Evolutionary conservation across 2,797 vertebrate species (phyloP).

Genomic region (Crocodylus rhombifer): DNA sequence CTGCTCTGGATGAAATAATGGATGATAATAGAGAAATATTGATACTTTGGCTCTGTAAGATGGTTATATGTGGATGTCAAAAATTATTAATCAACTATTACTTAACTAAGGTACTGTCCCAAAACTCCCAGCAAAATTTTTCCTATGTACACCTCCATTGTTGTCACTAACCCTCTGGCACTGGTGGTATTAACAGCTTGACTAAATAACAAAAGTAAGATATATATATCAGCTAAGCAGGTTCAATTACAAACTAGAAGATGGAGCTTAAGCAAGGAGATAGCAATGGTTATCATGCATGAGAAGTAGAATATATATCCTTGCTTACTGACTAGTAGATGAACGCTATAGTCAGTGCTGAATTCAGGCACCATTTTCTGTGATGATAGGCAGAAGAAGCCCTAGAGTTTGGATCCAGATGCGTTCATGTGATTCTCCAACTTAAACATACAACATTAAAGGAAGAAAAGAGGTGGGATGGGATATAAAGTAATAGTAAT

Average conservation of each 20-base stretch:
- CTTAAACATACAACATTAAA: too few species aligned
- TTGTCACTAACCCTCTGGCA: not conserved
- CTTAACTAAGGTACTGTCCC: not conserved
- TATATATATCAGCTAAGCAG: not conserved
- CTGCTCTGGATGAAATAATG: not conserved
- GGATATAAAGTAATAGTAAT: not conserved
- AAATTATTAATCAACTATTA: not conserved
- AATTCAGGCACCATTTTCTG: not conserved
- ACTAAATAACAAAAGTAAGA: not conserved
- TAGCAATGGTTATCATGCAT: rapidly evolving
- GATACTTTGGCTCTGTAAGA: not conserved
- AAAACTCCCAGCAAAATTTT: not conserved
- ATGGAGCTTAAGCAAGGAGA: not conserved
- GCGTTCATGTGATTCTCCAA: not conserved
- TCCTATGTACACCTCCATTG: not conserved
- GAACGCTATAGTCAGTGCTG: not conserved
- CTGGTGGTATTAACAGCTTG: not conserved
- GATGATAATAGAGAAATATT: not conserved
- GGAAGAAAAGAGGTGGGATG: not conserved
- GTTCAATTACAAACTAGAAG: not conserved
- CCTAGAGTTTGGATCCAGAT: not conserved
- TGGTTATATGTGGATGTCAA: not conserved
- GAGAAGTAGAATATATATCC: not conserved
- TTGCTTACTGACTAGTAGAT: not conserved
- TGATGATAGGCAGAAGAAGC: not conserved